These are phyloP conservation scores for Helicoverpa armigera DNA, from an alignment of 1,140 invertebrate species.

Conservation along the genomic window DNA sequence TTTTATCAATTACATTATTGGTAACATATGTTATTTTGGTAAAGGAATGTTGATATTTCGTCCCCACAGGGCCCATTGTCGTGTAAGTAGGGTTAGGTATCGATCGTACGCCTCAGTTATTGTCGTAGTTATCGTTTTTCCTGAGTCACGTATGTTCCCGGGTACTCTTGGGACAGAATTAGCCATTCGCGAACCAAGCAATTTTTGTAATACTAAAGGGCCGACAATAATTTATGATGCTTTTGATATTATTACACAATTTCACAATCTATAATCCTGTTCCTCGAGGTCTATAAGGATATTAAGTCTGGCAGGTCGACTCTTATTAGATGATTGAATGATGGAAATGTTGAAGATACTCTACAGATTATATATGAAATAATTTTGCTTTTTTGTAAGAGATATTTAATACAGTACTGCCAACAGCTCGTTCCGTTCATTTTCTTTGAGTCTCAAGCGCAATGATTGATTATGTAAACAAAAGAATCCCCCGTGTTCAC, in stretches of 20 bases:
- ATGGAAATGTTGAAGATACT: conserved; percentile 30
- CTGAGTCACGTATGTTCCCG: conserved; percentile 43
- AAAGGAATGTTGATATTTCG: conserved; percentile 30
- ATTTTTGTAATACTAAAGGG: conserved; percentile 55
- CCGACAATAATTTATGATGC: conserved; percentile 56
- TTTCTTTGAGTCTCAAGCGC: background rate
- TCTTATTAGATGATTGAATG: conserved; percentile 43
- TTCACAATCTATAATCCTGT: conserved; percentile 51
- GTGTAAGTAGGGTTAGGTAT: conserved; percentile 46
- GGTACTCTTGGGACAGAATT: conserved; percentile 51
- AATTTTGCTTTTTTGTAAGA: conserved; percentile 30
- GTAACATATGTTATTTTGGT: conserved; percentile 25
- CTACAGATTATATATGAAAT: conserved; percentile 18
- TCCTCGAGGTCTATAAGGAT: conserved; percentile 47
- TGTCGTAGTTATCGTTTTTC: conserved; percentile 49
- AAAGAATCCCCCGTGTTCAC: background rate
- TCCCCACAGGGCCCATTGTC: conserved; percentile 32
- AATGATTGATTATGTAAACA: conserved; percentile 14
- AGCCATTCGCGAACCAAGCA: conserved; percentile 54
- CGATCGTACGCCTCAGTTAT: conserved; percentile 49
- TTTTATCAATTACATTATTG: conserved; percentile 19
- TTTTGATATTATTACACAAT: conserved; percentile 51
- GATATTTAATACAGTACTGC: conserved; percentile 11
- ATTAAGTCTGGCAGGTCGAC: conserved; percentile 32
- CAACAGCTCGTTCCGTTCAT: conserved; percentile 7